phyloP scores from a whole-genome alignment of 2,797 vertebrate species.

The Ciconia nigra region DNA sequence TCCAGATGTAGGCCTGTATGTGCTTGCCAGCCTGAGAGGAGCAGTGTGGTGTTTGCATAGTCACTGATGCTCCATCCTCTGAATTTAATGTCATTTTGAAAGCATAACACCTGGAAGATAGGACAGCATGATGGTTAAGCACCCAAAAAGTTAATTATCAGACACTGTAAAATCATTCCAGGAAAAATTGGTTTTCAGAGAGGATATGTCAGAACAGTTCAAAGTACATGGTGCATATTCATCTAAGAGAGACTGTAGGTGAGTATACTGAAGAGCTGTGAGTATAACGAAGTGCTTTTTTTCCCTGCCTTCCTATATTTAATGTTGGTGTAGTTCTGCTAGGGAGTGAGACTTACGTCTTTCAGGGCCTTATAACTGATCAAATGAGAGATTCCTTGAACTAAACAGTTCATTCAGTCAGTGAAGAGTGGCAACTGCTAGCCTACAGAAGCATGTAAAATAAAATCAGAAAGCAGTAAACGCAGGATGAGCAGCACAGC shows the following conservation, averaged over 20 bases:
- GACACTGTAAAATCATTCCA: neutral
- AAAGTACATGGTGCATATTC: neutral
- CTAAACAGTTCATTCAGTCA: neutral
- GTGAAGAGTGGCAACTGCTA: neutral
- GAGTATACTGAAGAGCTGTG: neutral
- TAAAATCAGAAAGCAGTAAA: neutral
- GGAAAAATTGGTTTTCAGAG: neutral
- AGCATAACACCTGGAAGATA: neutral
- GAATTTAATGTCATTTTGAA: neutral
- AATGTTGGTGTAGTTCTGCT: neutral
- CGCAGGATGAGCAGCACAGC: neutral
- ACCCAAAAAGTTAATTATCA: neutral
- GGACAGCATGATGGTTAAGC: neutral
- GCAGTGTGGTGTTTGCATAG: neutral
- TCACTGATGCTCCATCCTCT: neutral
- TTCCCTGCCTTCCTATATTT: neutral
- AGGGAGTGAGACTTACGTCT: neutral
- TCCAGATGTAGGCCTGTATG: accelerated
- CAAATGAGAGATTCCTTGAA: neutral
- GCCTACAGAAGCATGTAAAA: neutral
- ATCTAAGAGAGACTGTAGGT: neutral
- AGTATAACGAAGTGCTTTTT: neutral
- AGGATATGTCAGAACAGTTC: neutral
- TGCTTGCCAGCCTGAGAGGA: neutral
- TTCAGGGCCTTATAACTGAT: neutral